Evolutionary conservation across 1,140 invertebrate genomes (phyloP), one percentile per base, ranked within the genome.

Genomic region (Pseudomyrmex cubaensis): DNA sequence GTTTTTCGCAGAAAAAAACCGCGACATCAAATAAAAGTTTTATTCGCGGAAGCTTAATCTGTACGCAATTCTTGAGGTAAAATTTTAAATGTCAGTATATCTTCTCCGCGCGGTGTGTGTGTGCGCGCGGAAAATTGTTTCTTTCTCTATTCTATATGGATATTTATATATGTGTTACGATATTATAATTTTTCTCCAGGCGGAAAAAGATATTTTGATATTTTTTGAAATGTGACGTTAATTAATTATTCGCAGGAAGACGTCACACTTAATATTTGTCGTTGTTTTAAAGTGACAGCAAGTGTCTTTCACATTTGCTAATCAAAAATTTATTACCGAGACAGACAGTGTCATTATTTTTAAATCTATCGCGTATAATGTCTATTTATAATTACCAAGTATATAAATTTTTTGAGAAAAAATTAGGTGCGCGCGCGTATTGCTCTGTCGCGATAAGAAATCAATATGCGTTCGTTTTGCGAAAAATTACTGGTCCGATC

Each of bases 81-180:
- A 70, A 80, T 72, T 72, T 67, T 15, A 22, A 54, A 59, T 78
- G 54, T 57, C 54, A 25, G 25, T 69, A 78, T 57, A 78, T 44
- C 8, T 17, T 69, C 35, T 44, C 2, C 52, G 13, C n/a, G 15
- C 13, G 20, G 15, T 15, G 22, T 22, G 22, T 8, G 59, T 17
- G 44, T n/a, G 46, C 10, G 46, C 17, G n/a, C 17, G 13, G 25
- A 75, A 62, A 63, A 54, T 67, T 17, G 48, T 67, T 17, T 56
- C 62, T 54, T 76, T 3, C 5, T 7, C 0, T 7, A 35, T 35
- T 35, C 35, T 7, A 0, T 35, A 35, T 35, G 35, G 0, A 7
- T 7, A 35, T 35, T 35, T 7, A 35, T 35, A 35, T 35, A 35
- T 0, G 7, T 15, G 8, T 13, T 48, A 4, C 25, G 25, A 25